These are phyloP conservation scores for Pogonomyrmex barbatus DNA, from an alignment of 1,140 invertebrate genomes.

Conservation along the genomic window DNA sequence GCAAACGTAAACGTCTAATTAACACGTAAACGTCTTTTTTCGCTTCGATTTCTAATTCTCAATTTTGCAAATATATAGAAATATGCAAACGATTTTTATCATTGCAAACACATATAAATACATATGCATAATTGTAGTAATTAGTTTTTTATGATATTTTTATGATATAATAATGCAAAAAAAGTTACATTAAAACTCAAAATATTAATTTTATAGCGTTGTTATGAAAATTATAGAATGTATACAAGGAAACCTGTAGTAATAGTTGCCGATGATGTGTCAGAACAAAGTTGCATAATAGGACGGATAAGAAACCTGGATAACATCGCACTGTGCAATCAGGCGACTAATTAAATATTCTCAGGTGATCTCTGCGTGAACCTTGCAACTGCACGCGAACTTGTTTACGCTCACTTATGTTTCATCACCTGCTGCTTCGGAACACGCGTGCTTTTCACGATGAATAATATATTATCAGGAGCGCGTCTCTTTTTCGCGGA, in stretches of 20 bases:
- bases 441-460: slow-evolving; percentile 17
- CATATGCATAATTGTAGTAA: neutral
- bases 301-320: slow-evolving; percentile 37
- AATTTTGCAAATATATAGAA: neutral
- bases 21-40: slow-evolving; percentile 5
- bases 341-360: slow-evolving; percentile 65
- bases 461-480: neutral
- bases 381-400: slow-evolving; percentile 65
- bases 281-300: slow-evolving; percentile 49
- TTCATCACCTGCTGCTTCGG: slow-evolving; percentile 46
- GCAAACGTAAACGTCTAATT: neutral
- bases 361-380: slow-evolving; percentile 61
- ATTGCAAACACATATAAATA: neutral
- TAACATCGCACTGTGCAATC: slow-evolving; percentile 39
- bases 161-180: neutral
- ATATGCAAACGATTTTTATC: neutral
- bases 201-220: neutral
- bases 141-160: neutral
- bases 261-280: slow-evolving; percentile 41
- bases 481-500: neutral
- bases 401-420: slow-evolving; percentile 71
- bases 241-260: slow-evolving; percentile 15
- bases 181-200: neutral
- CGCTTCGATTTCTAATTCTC: neutral
- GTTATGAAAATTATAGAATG: slow-evolving; percentile 11